A percentile compares a stretch with the other conserved stretches of the same genome.
These are phyloP conservation scores for Eledone cirrhosa DNA, from an alignment of 2,888 invertebrate genomes.

Conservation along the genomic window DNA sequence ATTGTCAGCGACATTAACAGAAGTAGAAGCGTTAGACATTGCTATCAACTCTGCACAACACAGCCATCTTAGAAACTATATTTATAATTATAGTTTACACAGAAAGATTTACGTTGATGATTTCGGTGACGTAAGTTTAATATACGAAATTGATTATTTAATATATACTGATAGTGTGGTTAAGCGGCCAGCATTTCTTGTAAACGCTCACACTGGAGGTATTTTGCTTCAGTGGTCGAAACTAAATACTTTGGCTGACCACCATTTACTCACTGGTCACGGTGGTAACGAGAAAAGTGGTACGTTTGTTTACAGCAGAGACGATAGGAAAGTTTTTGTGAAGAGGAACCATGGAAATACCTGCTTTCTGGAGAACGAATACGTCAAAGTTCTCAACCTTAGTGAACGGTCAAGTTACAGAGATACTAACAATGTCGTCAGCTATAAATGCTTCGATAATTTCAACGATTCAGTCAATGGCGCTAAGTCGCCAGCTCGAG, in stretches of 20 bases:
- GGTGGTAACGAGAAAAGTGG: conserved; percentile 47
- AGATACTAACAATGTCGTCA: conserved; percentile 32
- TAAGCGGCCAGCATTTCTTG: conserved; percentile 41
- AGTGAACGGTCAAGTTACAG: conserved; percentile 15
- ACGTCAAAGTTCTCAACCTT: conserved; percentile 44
- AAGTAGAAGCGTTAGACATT: conserved; percentile 21
- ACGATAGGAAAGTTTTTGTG: conserved; percentile 36
- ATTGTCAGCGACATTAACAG: conserved; percentile 11
- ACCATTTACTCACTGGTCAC: conserved; percentile 31
- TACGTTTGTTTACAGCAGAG: conserved; percentile 39
- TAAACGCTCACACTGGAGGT: conserved; percentile 42
- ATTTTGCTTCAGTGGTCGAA: conserved; percentile 39
- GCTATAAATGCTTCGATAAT: conserved; percentile 33
- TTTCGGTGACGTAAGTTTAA: conserved; percentile 7
- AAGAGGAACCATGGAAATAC: conserved; percentile 30
- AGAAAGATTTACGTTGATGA: conserved; percentile 19
- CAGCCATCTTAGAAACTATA: neutral
- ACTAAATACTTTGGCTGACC: conserved; percentile 35
- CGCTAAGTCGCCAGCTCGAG: conserved; percentile 39
- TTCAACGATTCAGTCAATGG: conserved; percentile 37
- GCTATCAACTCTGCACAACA: neutral
- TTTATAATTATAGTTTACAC: neutral
- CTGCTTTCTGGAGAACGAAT: conserved; percentile 45
- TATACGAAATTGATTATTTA: conserved; percentile 33
- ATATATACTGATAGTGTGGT: conserved; percentile 25